A percentile compares a stretch with the other conserved stretches of the same genome.
These are phyloP conservation scores for Dexiosoma caninum DNA, from an alignment of 2,888 invertebrate species.

Conservation along the genomic window DNA sequence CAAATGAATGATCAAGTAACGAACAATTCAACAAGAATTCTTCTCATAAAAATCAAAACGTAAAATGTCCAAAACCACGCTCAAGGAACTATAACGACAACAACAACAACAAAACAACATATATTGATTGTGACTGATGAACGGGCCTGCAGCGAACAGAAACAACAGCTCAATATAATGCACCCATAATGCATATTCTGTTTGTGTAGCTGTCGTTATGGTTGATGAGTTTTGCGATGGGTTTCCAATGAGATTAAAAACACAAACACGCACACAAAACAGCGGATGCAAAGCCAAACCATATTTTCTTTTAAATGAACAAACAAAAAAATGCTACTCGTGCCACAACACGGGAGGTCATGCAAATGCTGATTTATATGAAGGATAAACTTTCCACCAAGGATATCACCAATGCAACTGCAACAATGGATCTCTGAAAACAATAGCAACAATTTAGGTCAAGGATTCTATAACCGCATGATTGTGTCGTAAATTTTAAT, in stretches of 20 bases:
- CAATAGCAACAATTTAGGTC: conserved; percentile 30
- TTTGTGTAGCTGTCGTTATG: neutral
- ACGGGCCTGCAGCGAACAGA: neutral
- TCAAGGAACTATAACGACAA: neutral
- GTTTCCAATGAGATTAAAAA: conserved; percentile 13
- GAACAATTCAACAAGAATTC: neutral
- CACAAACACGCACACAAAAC: neutral
- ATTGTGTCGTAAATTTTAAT: no score
- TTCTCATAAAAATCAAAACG: conserved; percentile 36
- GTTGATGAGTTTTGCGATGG: conserved; percentile 22
- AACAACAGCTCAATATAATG: conserved; percentile 1
- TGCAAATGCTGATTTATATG: conserved; percentile 17
- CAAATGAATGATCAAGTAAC: conserved; percentile 11
- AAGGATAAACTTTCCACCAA: conserved; percentile 24
- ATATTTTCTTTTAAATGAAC: neutral
- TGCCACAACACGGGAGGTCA: conserved; percentile 44
- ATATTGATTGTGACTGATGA: conserved; percentile 10
- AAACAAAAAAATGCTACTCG: conserved; percentile 19
- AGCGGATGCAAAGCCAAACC: no score
- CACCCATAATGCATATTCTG: neutral
- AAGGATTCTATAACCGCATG: conserved; percentile 21
- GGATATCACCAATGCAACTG: conserved; percentile 11
- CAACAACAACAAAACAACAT: neutral
- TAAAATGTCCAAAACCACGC: neutral
- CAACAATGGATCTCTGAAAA: neutral